These are phyloP conservation scores for Amiota mariae DNA, from an alignment of 2,888 invertebrate species.

Conservation along the genomic window DNA sequence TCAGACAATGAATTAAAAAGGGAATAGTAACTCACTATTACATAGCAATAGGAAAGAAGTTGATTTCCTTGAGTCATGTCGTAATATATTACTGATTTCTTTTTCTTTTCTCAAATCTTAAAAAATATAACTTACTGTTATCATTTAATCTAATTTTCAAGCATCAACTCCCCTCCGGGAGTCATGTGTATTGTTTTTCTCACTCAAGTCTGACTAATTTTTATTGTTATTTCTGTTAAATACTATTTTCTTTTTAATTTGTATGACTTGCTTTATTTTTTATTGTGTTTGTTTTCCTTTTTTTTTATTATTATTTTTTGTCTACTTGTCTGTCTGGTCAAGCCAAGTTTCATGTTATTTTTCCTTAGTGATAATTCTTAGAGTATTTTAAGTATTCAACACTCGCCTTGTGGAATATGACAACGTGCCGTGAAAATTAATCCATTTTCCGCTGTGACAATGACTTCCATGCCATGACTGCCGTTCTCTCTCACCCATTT, in stretches of 20 bases:
- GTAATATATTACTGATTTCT: too few relatives aligned
- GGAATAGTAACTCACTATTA: too few relatives aligned
- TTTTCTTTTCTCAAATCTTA: too few relatives aligned
- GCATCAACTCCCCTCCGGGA: not conserved
- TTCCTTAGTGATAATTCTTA: not conserved
- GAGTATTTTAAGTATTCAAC: conserved; percentile 7
- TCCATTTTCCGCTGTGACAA: conserved; percentile 65
- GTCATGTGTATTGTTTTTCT: not conserved
- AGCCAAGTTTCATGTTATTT: not conserved
- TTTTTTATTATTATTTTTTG: not conserved
- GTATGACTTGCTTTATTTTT: not conserved
- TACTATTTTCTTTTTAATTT: conserved; percentile 1
- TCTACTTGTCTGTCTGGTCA: conserved; percentile 2
- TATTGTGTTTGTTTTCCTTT: not conserved
- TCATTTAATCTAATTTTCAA: too few relatives aligned
- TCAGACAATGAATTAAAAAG: too few relatives aligned
- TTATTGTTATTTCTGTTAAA: conserved; percentile 14
- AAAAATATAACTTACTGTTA: too few relatives aligned
- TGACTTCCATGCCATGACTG: conserved; percentile 58
- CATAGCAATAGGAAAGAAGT: too few relatives aligned
- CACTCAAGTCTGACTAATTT: not conserved
- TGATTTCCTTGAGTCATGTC: too few relatives aligned
- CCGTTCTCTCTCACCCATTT: too few relatives aligned
- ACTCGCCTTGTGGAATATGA: conserved; percentile 44
- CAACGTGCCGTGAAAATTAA: conserved; percentile 65